Evolutionary conservation across 2,113 vertebrate species (phyloP).

Genomic region (Motacilla alba): DNA sequence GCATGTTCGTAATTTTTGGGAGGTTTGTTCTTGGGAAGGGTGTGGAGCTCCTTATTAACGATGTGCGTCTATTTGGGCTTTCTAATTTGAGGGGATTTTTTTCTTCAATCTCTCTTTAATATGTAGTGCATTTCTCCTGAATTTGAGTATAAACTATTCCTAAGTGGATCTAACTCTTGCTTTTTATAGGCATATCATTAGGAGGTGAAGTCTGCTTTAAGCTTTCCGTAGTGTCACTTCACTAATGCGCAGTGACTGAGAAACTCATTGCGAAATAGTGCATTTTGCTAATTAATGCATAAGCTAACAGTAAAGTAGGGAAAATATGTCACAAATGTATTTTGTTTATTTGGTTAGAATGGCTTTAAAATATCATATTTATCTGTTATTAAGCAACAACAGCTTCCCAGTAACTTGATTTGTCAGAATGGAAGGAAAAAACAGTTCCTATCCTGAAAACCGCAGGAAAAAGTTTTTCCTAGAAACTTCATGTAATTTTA

Average conservation of each 20-base stretch:
- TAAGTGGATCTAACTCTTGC: conserved; percentile 48
- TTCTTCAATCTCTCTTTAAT: conserved; percentile 34
- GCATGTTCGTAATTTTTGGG: conserved; percentile 77
- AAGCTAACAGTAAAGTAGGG: conserved; percentile 24
- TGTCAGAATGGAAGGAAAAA: background rate
- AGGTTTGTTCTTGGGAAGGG: conserved; percentile 67
- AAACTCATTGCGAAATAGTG: conserved; percentile 16
- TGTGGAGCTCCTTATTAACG: conserved; percentile 77
- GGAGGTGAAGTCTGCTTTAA: conserved; percentile 47
- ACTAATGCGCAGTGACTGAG: conserved; percentile 51
- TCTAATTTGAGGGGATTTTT: conserved; percentile 51
- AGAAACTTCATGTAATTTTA: background rate
- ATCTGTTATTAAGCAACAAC: background rate
- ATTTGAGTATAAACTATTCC: background rate
- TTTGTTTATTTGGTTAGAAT: background rate
- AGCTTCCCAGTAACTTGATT: background rate
- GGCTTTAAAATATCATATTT: background rate
- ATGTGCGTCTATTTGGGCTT: conserved; percentile 73
- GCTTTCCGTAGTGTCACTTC: conserved; percentile 26
- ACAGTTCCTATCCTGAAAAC: background rate
- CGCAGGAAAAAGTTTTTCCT: background rate
- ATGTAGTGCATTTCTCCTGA: background rate
- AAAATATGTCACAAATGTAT: background rate
- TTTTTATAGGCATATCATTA: background rate
- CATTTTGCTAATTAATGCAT: conserved; percentile 37